Evolutionary conservation across 2,113 vertebrate species (phyloP).

Genomic region (Ptyas mucosa): DNA sequence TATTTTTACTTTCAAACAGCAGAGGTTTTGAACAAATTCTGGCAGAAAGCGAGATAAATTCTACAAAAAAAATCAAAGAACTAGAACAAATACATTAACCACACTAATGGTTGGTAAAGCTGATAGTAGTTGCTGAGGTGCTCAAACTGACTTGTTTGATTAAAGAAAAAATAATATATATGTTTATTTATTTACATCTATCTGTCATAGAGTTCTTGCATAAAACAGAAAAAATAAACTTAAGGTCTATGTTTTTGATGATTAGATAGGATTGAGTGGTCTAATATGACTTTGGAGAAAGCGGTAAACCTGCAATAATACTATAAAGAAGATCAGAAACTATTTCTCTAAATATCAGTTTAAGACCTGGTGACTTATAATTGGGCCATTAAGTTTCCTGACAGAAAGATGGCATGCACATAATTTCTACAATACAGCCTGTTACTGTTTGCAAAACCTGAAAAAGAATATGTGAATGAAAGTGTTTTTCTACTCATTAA

Average conservation of each 20-base stretch:
- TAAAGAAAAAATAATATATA: too few relatives aligned
- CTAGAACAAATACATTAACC: too few relatives aligned
- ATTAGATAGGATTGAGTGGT: background rate
- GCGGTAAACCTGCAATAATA: background rate
- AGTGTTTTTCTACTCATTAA: background rate
- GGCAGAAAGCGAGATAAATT: too few relatives aligned
- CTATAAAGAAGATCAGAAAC: background rate
- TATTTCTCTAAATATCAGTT: slow-evolving; percentile 8
- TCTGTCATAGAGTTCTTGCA: background rate
- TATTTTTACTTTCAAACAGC: too few relatives aligned
- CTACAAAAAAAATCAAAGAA: too few relatives aligned
- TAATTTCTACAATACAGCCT: slow-evolving; percentile 41
- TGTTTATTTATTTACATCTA: background rate
- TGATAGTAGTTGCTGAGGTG: too few relatives aligned
- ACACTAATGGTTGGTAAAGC: too few relatives aligned
- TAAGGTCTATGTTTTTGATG: background rate
- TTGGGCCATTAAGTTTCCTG: background rate
- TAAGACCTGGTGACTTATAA: background rate
- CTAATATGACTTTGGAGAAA: background rate
- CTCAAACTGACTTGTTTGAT: too few relatives aligned
- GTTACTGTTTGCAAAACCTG: slow-evolving; percentile 25
- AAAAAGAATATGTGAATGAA: slow-evolving; percentile 13
- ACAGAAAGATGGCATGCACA: slow-evolving; percentile 15
- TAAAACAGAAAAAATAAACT: background rate
- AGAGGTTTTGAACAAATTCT: too few relatives aligned